Percentiles rank a stretch among this genome's conserved stretches.
Conservation (phyloP, 2,797 vertebrate species). For the Todus mexicanus region DNA sequence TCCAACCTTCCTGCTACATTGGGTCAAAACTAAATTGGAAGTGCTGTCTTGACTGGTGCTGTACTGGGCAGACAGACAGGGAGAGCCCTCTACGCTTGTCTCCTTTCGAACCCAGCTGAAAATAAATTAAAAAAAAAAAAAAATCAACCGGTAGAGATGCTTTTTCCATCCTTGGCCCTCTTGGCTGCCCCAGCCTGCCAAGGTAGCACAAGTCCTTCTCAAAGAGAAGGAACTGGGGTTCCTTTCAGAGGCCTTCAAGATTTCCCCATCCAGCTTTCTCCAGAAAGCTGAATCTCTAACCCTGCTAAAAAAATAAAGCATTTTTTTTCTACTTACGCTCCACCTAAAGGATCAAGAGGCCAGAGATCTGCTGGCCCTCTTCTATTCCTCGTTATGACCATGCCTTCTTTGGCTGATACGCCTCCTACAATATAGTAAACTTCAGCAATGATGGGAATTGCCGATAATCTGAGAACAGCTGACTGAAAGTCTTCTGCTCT, state of each 20-base stretch:
- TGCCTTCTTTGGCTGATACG: slow-evolving; percentile 76
- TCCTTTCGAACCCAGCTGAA: not conserved
- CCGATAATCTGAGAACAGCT: slow-evolving; percentile 82
- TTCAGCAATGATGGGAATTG: slow-evolving; percentile 85
- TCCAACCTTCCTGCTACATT: not conserved
- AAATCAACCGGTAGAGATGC: not conserved
- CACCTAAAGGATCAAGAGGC: slow-evolving; percentile 82
- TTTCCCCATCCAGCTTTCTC: not conserved
- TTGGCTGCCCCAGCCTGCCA: not conserved
- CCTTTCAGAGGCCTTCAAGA: not conserved
- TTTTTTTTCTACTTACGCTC: slow-evolving; percentile 75
- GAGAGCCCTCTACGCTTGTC: not conserved
- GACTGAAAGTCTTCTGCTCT: slow-evolving; percentile 82
- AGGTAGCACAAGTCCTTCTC: not conserved
- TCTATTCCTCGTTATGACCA: slow-evolving; percentile 88
- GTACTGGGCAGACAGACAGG: not conserved
- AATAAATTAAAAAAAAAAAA: not conserved
- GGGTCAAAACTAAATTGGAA: not conserved
- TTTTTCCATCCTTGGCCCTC: not conserved
- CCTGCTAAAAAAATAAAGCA: fast-evolving
- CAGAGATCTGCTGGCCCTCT: slow-evolving; percentile 86
- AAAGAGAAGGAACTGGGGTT: not conserved
- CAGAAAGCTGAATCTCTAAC: not conserved
- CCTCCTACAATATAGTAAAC: slow-evolving; percentile 94
- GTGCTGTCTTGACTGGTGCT: not conserved